Evolutionary conservation across 2,113 vertebrate genomes (phyloP).

Genomic region (Cygnus buccinator): DNA sequence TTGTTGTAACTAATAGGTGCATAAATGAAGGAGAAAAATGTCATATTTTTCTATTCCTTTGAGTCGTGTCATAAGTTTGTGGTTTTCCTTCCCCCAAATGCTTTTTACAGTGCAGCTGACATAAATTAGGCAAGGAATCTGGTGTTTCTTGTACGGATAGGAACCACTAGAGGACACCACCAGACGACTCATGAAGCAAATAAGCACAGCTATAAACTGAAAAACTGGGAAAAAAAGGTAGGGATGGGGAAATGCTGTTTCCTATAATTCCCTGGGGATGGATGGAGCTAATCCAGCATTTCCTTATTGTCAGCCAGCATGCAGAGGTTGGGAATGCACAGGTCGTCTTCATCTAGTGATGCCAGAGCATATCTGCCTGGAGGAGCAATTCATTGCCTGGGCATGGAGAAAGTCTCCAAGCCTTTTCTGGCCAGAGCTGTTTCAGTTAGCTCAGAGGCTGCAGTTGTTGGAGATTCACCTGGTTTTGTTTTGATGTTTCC

Average conservation of each 20-base stretch:
- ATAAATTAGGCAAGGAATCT: neutral
- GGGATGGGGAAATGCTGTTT: neutral
- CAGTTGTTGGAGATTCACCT: neutral
- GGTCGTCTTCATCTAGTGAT: neutral
- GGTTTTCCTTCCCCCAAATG: neutral
- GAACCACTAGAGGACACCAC: slow-evolving; percentile 54
- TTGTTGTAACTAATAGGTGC: neutral
- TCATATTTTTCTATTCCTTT: neutral
- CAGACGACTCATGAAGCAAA: neutral
- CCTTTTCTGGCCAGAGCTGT: neutral
- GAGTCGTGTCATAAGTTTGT: neutral
- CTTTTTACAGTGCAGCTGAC: neutral
- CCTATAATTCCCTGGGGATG: neutral
- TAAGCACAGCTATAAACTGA: neutral
- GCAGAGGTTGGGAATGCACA: neutral
- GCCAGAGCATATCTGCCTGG: neutral
- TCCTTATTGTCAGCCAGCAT: neutral
- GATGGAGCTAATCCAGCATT: neutral
- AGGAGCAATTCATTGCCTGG: neutral
- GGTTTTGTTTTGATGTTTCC: neutral
- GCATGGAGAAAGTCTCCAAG: neutral
- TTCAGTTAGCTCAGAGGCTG: neutral
- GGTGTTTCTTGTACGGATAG: neutral
- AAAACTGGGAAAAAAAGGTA: neutral
- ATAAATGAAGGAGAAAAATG: neutral